Evolutionary conservation across 1,140 invertebrate species (phyloP), one percentile per base, ranked within the genome.

Genomic region (Agraylea sexmaculata): DNA sequence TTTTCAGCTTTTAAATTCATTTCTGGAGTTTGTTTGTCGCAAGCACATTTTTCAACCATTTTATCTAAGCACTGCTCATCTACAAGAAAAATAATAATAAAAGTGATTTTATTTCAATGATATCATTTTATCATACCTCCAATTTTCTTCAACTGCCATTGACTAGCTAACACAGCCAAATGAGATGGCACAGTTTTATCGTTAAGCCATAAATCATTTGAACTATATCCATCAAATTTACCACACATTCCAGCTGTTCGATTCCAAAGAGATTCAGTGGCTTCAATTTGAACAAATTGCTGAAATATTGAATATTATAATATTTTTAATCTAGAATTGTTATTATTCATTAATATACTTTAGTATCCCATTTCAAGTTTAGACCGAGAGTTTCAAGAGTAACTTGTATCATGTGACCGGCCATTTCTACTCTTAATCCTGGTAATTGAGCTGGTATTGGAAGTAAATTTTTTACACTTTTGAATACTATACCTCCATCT

Each of bases 231-330:
- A 59, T 91, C 80, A 38, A 87, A 66, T 3, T 61, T 69, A 0
- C 87, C 87, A 55, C 88, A 92, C 0, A 92, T 59, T 30, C 88
- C 88, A 45, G 73, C 71, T 0, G 83, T 83, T 48, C 75, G 75
- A 53, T 83, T 83, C 78, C 81, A 87, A 23, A 86, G 54, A 16
- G 68, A 69, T 21, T 78, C 73, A 3, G 72, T 69, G 0, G 73
- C 77, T 52, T 82, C 75, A 1, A 80, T 58, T 47, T 73, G 63
- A 1, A 81, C 55, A 33, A 74, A 53, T 45, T 74, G 69, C 68
- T 77, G 53, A 56, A 52, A 29, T 6, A n/a, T 53, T 35, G 38
- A 42, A n/a, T 17, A 43, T 33, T 7, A 43, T 39, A 13, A 43
- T 40, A 37, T 32, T 37, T 34, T 39, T 25, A 34, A 35, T 25